These are phyloP conservation scores for Rhyacophila brunnea DNA, from an alignment of 1,140 invertebrate genomes.

Conservation along the genomic window DNA sequence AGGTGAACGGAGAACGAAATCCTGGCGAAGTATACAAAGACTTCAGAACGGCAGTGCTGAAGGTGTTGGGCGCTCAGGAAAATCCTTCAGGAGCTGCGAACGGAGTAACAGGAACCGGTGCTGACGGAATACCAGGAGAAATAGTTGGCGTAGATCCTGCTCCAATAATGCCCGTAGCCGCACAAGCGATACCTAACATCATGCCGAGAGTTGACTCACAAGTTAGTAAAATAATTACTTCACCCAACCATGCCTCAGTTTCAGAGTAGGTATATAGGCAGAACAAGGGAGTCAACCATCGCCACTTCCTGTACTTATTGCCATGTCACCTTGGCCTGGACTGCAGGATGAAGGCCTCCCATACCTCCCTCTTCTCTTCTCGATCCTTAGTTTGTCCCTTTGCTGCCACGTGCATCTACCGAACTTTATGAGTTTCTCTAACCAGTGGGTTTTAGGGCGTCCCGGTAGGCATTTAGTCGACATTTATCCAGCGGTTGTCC, in stretches of 20 bases:
- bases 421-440: too few species aligned
- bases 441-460: too few species aligned
- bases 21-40: constrained; percentile 80
- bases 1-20: constrained; percentile 82
- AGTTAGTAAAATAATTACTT: constrained; percentile 31
- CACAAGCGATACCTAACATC: constrained; percentile 29
- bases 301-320: too few species aligned
- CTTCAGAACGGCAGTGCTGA: constrained; percentile 70
- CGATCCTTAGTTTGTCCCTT: too few species aligned
- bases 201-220: constrained; percentile 43
- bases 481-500: too few species aligned
- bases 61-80: constrained; percentile 66
- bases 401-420: too few species aligned
- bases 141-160: constrained; percentile 58
- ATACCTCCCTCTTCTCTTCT: too few species aligned
- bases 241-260: too few species aligned
- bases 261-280: too few species aligned
- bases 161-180: constrained; percentile 35
- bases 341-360: too few species aligned
- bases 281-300: too few species aligned
- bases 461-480: too few species aligned
- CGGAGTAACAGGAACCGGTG: constrained; percentile 55
- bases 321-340: not conserved
- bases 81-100: constrained; percentile 58
- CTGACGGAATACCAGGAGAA: constrained; percentile 55